phyloP scores from a whole-genome alignment of 2,888 invertebrate genomes.

The Ephialtes manifestator region DNA sequence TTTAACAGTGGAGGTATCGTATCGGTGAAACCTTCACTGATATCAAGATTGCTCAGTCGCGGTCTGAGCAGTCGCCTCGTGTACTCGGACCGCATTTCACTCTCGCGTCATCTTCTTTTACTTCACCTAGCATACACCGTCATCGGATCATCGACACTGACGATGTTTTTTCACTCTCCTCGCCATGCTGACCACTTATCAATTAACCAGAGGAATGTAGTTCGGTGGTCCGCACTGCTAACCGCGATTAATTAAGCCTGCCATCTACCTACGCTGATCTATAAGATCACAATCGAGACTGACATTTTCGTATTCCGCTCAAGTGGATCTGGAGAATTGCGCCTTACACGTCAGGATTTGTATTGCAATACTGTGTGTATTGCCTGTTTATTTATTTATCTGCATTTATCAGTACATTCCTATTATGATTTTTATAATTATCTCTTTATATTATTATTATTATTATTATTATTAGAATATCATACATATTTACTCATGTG shows the following conservation, averaged over 20 bases:
- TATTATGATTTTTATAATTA: too few species aligned
- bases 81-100: background rate
- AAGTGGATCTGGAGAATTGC: background rate
- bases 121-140: background rate
- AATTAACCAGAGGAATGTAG: background rate
- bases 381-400: too few species aligned
- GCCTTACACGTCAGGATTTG: background rate
- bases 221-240: background rate
- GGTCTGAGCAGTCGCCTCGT: background rate
- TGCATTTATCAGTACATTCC: too few species aligned
- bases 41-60: background rate
- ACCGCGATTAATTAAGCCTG: background rate
- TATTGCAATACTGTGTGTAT: too few species aligned
- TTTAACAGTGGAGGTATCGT: too few species aligned
- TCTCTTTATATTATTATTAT: too few species aligned
- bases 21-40: background rate
- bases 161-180: background rate
- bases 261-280: background rate
- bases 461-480: too few species aligned
- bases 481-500: too few species aligned
- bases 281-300: background rate
- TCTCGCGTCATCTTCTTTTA: background rate
- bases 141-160: slow-evolving; percentile 6
- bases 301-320: background rate
- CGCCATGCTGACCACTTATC: too few species aligned